Evolutionary conservation across 2,113 vertebrate genomes (phyloP).

Genomic region (Gallinago paraguaiae): DNA sequence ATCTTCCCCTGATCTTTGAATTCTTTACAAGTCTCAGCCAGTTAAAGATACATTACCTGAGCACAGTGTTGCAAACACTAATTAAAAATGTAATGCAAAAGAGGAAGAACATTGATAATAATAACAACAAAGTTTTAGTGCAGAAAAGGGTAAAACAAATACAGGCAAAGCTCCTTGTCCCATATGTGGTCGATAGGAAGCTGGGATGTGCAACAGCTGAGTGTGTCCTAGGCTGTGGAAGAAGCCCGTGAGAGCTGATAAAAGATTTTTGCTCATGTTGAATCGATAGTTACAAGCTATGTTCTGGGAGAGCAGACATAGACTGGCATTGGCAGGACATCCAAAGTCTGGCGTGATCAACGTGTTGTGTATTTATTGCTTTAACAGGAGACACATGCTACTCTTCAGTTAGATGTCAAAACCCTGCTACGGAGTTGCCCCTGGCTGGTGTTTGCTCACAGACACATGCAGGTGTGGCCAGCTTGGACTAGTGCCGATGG

Average conservation of each 20-base stretch:
- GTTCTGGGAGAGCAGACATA: neutral
- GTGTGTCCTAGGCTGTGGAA: neutral
- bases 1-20: neutral
- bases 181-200: fast-evolving
- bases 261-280: neutral
- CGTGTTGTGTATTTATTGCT: neutral
- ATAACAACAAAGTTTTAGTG: neutral
- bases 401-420: neutral
- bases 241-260: neutral
- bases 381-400: neutral
- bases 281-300: neutral
- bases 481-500: neutral
- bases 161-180: neutral
- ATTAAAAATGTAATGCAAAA: neutral
- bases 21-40: neutral
- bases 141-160: neutral
- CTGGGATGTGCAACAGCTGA: neutral
- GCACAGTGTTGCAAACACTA: neutral
- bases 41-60: neutral
- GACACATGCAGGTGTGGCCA: neutral
- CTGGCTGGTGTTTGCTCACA: neutral
- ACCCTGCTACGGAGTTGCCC: neutral
- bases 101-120: neutral
- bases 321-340: neutral
- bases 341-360: neutral